These are phyloP conservation scores for Sebastiscus albofasciatus DNA, from an alignment of 2,797 vertebrate genomes.

Conservation along the genomic window DNA sequence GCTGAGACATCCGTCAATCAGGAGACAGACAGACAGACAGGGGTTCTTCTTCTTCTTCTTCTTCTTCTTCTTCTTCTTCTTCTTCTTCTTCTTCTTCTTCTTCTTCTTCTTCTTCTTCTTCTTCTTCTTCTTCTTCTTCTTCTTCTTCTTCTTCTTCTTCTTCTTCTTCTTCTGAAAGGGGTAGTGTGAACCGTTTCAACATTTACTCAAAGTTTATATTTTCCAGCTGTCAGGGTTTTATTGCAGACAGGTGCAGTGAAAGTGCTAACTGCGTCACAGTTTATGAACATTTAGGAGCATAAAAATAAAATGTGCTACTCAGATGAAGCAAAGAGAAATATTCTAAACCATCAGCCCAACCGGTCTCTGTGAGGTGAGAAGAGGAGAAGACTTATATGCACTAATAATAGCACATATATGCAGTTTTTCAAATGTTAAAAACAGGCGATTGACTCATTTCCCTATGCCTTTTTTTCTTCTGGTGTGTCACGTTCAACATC, in stretches of 20 bases:
- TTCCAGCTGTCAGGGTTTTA: background rate
- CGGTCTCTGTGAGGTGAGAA: background rate
- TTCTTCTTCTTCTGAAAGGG: background rate
- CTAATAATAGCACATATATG: background rate
- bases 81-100: no score
- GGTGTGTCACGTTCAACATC: background rate
- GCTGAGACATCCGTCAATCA: background rate
- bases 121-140: no score
- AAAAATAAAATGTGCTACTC: background rate
- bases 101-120: no score
- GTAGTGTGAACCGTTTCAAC: background rate
- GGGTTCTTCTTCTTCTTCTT: no score
- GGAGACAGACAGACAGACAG: fast-evolving
- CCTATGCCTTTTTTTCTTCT: background rate
- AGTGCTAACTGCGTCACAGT: background rate
- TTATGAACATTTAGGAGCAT: background rate
- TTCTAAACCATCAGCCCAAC: background rate
- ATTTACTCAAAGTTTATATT: background rate
- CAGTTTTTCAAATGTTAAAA: background rate
- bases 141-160: no score
- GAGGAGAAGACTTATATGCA: background rate
- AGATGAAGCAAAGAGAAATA: background rate
- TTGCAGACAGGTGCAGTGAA: background rate
- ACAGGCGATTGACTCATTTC: background rate
- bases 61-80: no score